Conservation (phyloP, 2,888 invertebrate genomes). For the Synergus japonicus region DNA sequence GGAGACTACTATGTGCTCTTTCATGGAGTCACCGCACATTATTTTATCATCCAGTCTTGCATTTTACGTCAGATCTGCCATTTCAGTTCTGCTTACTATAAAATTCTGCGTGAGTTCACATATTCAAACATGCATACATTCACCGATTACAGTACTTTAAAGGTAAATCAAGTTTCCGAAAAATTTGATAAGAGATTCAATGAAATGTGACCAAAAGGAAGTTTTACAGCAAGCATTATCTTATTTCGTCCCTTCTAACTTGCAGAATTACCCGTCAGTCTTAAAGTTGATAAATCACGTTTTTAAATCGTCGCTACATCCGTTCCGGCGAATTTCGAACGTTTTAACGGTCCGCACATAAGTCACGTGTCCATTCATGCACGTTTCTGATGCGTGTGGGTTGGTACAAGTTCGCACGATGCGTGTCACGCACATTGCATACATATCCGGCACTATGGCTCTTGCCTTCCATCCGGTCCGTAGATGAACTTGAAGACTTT, state of each 20-base stretch:
- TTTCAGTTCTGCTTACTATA: neutral
- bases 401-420: conserved; percentile 36
- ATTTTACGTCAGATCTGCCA: neutral
- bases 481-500: conserved; percentile 7
- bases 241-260: neutral
- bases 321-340: conserved; percentile 8
- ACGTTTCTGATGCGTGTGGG: conserved; percentile 13
- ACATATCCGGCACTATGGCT: conserved; percentile 32
- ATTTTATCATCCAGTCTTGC: neutral
- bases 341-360: conserved; percentile 28
- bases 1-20: neutral
- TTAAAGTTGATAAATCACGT: neutral
- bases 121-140: neutral
- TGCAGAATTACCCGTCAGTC: neutral
- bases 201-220: neutral
- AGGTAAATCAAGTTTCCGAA: neutral
- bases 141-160: neutral
- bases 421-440: conserved; percentile 40
- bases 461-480: conserved; percentile 29
- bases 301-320: conserved; percentile 9
- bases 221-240: neutral
- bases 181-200: neutral
- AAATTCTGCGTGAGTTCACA: neutral
- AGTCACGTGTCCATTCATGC: conserved; percentile 10
- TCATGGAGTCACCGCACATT: neutral